A percentile compares a stretch with the other conserved stretches of the same genome.
Conservation (phyloP, 2,888 invertebrate species). For the Lithophane leautieri region DNA sequence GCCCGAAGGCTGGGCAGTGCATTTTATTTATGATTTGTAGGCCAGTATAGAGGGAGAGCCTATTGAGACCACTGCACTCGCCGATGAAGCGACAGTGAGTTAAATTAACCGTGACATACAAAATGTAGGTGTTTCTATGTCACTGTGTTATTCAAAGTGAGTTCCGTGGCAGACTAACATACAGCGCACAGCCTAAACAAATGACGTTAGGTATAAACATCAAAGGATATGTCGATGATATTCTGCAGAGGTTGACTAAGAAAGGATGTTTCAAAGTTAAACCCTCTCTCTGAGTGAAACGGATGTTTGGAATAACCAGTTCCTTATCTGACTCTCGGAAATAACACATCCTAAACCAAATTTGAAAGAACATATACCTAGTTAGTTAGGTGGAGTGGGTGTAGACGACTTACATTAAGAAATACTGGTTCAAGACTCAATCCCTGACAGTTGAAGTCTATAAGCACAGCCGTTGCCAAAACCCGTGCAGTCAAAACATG, state of each 20-base stretch:
- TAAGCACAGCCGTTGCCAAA: neutral
- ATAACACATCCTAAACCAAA: neutral
- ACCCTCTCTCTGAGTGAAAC: neutral
- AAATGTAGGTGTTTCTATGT: conserved; percentile 40
- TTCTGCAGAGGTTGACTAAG: neutral
- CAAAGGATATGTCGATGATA: neutral
- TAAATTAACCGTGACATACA: conserved; percentile 61
- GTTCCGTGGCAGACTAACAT: neutral
- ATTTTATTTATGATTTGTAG: conserved; percentile 61
- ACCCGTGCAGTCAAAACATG: neutral
- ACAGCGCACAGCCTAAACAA: neutral
- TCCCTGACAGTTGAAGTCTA: neutral
- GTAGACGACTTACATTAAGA: neutral
- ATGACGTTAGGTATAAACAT: neutral
- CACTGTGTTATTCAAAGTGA: conserved; percentile 34
- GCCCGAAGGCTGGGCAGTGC: conserved; percentile 41
- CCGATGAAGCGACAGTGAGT: conserved; percentile 37
- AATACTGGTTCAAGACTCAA: neutral
- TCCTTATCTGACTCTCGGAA: neutral
- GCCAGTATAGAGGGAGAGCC: conserved; percentile 42
- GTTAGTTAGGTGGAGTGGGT: neutral
- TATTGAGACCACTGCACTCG: conserved; percentile 47
- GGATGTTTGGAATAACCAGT: neutral
- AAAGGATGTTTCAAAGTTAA: neutral
- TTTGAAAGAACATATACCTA: neutral